These are phyloP conservation scores for Sebastolobus altivelis DNA, from an alignment of 2,797 vertebrate species.

Conservation along the genomic window DNA sequence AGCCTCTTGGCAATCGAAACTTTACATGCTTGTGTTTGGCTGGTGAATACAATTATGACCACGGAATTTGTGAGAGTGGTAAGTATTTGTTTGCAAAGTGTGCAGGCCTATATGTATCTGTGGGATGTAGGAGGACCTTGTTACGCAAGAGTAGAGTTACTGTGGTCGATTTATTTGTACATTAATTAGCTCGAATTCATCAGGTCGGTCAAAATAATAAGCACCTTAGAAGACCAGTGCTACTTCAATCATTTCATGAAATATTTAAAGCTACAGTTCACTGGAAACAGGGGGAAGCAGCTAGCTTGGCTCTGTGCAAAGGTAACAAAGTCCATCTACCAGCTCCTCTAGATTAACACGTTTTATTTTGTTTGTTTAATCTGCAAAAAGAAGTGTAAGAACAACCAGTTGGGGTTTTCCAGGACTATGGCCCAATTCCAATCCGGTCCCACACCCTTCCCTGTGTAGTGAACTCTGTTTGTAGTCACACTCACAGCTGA, in stretches of 20 bases:
- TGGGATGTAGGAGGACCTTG: not conserved
- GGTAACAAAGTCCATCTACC: not conserved
- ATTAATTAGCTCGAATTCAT: not conserved
- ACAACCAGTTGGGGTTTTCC: not conserved
- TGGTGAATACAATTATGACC: not conserved
- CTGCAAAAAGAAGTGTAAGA: not conserved
- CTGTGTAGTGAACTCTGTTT: too few species aligned
- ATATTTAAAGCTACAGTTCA: not conserved
- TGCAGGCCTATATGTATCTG: not conserved
- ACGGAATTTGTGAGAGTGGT: not conserved
- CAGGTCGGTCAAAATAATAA: not conserved
- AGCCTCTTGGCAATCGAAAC: rapidly evolving
- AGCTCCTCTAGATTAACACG: not conserved
- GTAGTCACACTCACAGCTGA: too few species aligned
- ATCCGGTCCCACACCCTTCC: too few species aligned
- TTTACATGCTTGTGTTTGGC: conserved; percentile 57
- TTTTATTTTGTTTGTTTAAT: not conserved
- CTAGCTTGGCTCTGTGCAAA: not conserved
- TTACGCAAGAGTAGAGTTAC: not conserved
- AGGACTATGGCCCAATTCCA: not conserved
- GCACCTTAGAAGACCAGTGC: not conserved
- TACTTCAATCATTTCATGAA: not conserved
- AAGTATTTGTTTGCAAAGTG: conserved; percentile 24
- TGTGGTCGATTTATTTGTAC: not conserved
- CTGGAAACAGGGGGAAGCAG: not conserved